A percentile compares a stretch with the other conserved stretches of the same genome.
These are phyloP conservation scores for Drosophila ustulata DNA, from an alignment of 2,888 invertebrate genomes.

Conservation along the genomic window DNA sequence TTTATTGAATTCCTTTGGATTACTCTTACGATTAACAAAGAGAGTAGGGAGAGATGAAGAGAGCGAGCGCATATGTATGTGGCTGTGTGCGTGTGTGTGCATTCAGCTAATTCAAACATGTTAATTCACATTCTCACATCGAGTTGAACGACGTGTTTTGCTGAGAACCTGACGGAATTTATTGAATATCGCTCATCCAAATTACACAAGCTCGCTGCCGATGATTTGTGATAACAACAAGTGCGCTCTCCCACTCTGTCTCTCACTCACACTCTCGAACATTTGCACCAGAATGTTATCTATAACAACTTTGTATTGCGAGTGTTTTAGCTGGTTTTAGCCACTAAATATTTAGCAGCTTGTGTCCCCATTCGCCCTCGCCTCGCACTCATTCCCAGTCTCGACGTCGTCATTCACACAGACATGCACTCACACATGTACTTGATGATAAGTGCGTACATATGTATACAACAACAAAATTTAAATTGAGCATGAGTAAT, in stretches of 20 bases:
- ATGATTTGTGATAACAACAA: constrained; percentile 56
- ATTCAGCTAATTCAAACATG: constrained; percentile 7
- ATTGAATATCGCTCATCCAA: constrained; percentile 19
- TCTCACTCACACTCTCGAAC: not conserved
- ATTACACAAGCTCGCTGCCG: constrained; percentile 33
- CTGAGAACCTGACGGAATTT: constrained; percentile 31
- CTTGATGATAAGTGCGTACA: constrained; percentile 5
- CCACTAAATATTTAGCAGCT: constrained; percentile 38
- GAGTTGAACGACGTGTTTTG: constrained; percentile 23
- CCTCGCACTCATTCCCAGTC: not conserved
- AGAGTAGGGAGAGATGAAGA: constrained; percentile 7
- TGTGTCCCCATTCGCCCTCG: constrained; percentile 24
- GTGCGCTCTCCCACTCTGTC: constrained; percentile 32
- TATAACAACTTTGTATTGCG: constrained; percentile 25
- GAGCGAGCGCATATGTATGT: constrained; percentile 40
- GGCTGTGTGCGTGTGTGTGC: constrained; percentile 9
- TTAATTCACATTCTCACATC: constrained; percentile 20
- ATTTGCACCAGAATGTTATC: constrained; percentile 36
- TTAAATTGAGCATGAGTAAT: constrained; percentile 47
- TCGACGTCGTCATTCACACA: constrained; percentile 1
- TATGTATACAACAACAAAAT: not conserved
- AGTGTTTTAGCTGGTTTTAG: constrained; percentile 27
- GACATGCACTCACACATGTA: not conserved
- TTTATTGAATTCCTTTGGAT: constrained; percentile 47
- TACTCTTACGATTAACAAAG: constrained; percentile 45